These are phyloP conservation scores for Chaetodon auriga DNA, from an alignment of 2,113 vertebrate species.

Conservation along the genomic window DNA sequence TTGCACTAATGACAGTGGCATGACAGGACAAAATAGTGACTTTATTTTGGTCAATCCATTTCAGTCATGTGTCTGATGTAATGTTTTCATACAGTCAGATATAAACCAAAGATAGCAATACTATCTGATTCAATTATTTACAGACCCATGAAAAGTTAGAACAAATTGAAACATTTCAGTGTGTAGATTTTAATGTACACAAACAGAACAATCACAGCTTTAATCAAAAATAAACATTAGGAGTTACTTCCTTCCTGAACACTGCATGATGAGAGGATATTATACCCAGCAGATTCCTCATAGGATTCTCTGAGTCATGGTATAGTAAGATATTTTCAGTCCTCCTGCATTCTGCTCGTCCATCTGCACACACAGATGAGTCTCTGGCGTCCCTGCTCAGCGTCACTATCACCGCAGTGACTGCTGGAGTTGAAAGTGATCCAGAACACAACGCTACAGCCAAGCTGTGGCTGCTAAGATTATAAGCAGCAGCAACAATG, in stretches of 20 bases:
- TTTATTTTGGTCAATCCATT: slow-evolving; percentile 30
- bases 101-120: slow-evolving; percentile 28
- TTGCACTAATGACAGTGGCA: not conserved
- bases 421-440: slow-evolving; percentile 65
- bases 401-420: slow-evolving; percentile 39
- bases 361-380: slow-evolving; percentile 68
- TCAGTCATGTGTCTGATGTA: slow-evolving; percentile 21
- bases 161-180: not conserved
- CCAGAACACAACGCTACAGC: slow-evolving; percentile 60
- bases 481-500: slow-evolving; percentile 64
- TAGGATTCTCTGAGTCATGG: slow-evolving; percentile 55
- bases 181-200: not conserved
- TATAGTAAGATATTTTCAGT: slow-evolving; percentile 57
- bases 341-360: slow-evolving; percentile 57
- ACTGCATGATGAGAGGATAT: not conserved
- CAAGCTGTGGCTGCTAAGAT: slow-evolving; percentile 61
- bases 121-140: not conserved
- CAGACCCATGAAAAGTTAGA: slow-evolving; percentile 1
- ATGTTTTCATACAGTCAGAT: slow-evolving; percentile 7
- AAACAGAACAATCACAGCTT: not conserved
- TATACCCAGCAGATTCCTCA: slow-evolving; percentile 22
- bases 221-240: slow-evolving; percentile 14
- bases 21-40: not conserved
- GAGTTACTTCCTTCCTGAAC: not conserved
- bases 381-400: slow-evolving; percentile 49